Evolutionary conservation across 1,140 invertebrate genomes (phyloP), one percentile per base, ranked within the genome.

Genomic region (Lerema accius): DNA sequence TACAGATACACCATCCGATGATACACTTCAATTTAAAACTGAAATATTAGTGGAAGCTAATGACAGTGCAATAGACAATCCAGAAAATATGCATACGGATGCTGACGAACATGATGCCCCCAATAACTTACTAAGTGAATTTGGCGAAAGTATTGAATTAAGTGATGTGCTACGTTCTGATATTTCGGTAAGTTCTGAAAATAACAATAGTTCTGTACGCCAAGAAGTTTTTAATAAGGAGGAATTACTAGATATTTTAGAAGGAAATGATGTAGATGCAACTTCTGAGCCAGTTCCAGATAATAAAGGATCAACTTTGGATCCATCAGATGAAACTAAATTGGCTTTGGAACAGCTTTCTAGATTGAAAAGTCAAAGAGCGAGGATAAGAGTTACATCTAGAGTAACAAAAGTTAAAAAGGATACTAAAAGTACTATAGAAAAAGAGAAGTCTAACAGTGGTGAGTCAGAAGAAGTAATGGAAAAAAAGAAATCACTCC

Each of bases 221-320:
- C 76, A 87, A 67, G 86, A 89, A 68, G 78, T 90, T 13, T 86
- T 89, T 69, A 90, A 90, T 72, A 90, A 90, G 65, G 84, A 89
- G 55, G 86, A 90, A 50, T 50, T 90, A 17, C 50, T 90, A 19
- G 85, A 87, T 71, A 90, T 90, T 55, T 74, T 90, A 63, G 76
- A 90, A 78, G 88, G 88, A 7, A 89, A 89, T 76, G 79, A 88
- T 78, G 64, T 67, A 14, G 76, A 76, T 53, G 43, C 72, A 23
- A n/a, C 68, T 32, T 19, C 62, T 1, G 28, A 45, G 28, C 42
- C 50, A 26, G 40, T 46, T 43, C 13, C 4, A 16, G 15, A 60
- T 59, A 11, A 37, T 10, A 50, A 42, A 56, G 11, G 55, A 58
- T 35, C 11, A 16, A 15, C 19, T 28, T 15, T 45, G 9, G 7